These are phyloP conservation scores for Cryptomyrus ogoouensis DNA, from an alignment of 2,113 vertebrate species.

Conservation along the genomic window DNA sequence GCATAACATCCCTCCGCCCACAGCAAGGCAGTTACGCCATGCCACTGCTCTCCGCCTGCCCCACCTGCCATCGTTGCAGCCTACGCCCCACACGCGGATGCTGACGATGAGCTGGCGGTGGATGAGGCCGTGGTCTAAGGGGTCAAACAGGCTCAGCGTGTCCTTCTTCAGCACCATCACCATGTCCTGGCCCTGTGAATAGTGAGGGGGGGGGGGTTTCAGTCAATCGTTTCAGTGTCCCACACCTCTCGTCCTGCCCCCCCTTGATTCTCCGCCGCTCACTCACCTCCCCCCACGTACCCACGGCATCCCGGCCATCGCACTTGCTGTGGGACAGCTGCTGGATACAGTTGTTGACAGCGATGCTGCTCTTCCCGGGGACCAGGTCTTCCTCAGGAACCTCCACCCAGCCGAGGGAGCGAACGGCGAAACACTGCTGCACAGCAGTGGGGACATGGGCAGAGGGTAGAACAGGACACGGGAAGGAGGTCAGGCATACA, in stretches of 20 bases:
- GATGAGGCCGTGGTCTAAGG: conserved; percentile 79
- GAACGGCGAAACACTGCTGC: conserved; percentile 82
- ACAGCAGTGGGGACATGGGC: not conserved
- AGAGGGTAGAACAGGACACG: not conserved
- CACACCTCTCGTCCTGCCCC: not conserved
- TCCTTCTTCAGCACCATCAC: conserved; percentile 93
- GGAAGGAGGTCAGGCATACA: not conserved
- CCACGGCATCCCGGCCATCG: conserved; percentile 57
- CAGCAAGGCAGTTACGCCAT: not conserved
- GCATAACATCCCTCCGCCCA: not conserved
- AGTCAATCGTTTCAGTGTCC: not conserved
- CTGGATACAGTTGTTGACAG: conserved; percentile 93
- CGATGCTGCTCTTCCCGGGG: conserved; percentile 89
- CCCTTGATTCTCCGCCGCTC: no score
- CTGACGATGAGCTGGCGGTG: conserved; percentile 88
- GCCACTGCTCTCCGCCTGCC: conserved; percentile 18
- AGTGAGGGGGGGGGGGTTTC: not conserved
- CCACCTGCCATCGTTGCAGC: conserved; percentile 93
- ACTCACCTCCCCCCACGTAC: conserved; percentile 77
- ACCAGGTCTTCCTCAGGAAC: conserved; percentile 89
- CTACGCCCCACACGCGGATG: conserved; percentile 95
- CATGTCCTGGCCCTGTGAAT: conserved; percentile 80
- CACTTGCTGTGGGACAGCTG: conserved; percentile 80
- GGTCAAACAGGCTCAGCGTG: conserved; percentile 84
- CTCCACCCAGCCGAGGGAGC: conserved; percentile 91